Evolutionary conservation across 2,797 vertebrate species (phyloP).

Genomic region (Sebastes jordani): DNA sequence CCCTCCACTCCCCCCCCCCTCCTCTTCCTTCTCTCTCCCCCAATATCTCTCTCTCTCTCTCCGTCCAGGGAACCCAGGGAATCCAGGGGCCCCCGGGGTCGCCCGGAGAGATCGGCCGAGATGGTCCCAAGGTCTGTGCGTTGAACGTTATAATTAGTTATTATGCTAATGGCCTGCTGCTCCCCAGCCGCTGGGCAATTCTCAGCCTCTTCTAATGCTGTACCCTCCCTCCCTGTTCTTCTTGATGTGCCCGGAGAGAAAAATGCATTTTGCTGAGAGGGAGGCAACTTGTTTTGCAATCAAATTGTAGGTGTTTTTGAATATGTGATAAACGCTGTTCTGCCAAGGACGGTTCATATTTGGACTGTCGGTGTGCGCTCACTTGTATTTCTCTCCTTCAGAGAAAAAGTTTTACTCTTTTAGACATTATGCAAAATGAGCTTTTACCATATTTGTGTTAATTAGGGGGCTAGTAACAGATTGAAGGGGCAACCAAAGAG

Average conservation of each 20-base stretch:
- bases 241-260: constrained; percentile 48
- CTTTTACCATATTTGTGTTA: neutral
- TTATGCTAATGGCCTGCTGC: constrained; percentile 68
- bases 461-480: neutral
- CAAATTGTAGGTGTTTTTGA: constrained; percentile 45
- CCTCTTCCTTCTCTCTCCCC: constrained; percentile 16
- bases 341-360: neutral
- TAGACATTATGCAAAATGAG: neutral
- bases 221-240: constrained; percentile 28
- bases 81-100: constrained; percentile 64
- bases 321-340: neutral
- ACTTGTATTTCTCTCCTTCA: neutral
- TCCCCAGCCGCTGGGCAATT: constrained; percentile 34
- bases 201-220: constrained; percentile 30
- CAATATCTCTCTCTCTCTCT: constrained; percentile 38
- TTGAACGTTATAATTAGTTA: constrained; percentile 71
- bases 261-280: constrained; percentile 32
- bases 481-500: neutral
- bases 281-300: constrained; percentile 30
- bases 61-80: constrained; percentile 60
- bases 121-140: constrained; percentile 78
- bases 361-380: neutral
- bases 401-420: neutral
- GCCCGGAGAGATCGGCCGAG: constrained; percentile 71
- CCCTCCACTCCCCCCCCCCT: neutral